A percentile compares a stretch with the other conserved stretches of the same genome.
phyloP scores from a whole-genome alignment of 2,888 invertebrate genomes.

The Drosophila longiperda region DNA sequence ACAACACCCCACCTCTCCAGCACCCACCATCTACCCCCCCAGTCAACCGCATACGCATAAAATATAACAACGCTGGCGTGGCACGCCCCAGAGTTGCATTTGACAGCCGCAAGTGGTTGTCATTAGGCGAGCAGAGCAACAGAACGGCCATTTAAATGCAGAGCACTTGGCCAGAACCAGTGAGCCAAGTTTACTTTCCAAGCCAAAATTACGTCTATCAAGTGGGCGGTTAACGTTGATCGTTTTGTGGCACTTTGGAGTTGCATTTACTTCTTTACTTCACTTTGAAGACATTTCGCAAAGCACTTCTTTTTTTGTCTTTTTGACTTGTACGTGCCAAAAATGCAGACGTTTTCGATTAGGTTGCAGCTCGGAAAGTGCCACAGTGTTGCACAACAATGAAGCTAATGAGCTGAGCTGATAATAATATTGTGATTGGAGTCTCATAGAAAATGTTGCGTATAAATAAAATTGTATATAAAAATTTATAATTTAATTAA shows the following conservation, averaged over 20 bases:
- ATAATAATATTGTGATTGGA: background rate
- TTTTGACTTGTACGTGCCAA: conserved; percentile 42
- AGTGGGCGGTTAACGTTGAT: conserved; percentile 74
- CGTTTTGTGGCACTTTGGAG: conserved; percentile 72
- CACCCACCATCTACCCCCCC: background rate
- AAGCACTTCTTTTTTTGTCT: conserved; percentile 37
- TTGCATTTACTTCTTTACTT: conserved; percentile 39
- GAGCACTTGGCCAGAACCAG: conserved; percentile 46
- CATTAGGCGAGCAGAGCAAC: conserved; percentile 67
- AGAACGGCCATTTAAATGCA: conserved; percentile 78
- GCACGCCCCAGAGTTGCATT: conserved; percentile 70
- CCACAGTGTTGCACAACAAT: conserved; percentile 22
- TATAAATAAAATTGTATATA: background rate
- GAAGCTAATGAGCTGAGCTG: conserved; percentile 17
- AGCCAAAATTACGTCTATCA: conserved; percentile 73
- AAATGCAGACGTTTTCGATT: conserved; percentile 53
- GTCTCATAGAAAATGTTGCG: background rate
- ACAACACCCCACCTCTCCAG: background rate
- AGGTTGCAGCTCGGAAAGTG: conserved; percentile 4
- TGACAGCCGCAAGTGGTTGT: conserved; percentile 81
- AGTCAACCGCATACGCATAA: conserved; percentile 60
- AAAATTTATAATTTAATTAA: background rate
- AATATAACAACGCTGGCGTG: conserved; percentile 75
- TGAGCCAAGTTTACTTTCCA: conserved; percentile 4
- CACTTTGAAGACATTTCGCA: conserved; percentile 43